Evolutionary conservation across 2,113 vertebrate genomes (phyloP).

Genomic region (Scopus umbretta): DNA sequence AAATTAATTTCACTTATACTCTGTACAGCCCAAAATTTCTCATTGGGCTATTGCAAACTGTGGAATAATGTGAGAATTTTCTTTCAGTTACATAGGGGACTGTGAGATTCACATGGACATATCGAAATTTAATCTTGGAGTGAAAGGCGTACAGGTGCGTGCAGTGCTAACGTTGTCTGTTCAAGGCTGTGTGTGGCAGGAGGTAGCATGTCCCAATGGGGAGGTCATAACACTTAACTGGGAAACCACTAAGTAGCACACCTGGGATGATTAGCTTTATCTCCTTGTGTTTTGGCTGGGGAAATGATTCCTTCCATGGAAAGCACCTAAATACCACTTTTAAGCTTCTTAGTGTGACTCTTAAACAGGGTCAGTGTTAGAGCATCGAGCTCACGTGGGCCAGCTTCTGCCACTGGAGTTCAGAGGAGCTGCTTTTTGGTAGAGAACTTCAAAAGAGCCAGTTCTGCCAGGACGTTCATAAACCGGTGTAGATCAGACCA

Average conservation of each 20-base stretch:
- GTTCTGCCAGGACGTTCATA: neutral
- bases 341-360: neutral
- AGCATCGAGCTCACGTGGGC: neutral
- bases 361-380: neutral
- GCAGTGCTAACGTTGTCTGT: neutral
- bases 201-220: neutral
- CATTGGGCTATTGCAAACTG: neutral
- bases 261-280: neutral
- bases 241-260: neutral
- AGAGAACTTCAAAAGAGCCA: neutral
- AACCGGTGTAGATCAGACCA: neutral
- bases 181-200: neutral
- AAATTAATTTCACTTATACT: neutral
- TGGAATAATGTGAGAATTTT: conserved; percentile 9
- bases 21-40: neutral
- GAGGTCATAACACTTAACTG: neutral
- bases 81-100: conserved; percentile 85
- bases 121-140: conserved; percentile 83
- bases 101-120: conserved; percentile 88
- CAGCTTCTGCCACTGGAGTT: neutral
- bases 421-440: neutral
- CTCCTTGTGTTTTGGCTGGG: neutral
- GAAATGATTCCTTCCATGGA: neutral
- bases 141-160: conserved; percentile 88
- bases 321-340: neutral